Conservation (phyloP, 2,797 vertebrate species). For the Labroides dimidiatus region DNA sequence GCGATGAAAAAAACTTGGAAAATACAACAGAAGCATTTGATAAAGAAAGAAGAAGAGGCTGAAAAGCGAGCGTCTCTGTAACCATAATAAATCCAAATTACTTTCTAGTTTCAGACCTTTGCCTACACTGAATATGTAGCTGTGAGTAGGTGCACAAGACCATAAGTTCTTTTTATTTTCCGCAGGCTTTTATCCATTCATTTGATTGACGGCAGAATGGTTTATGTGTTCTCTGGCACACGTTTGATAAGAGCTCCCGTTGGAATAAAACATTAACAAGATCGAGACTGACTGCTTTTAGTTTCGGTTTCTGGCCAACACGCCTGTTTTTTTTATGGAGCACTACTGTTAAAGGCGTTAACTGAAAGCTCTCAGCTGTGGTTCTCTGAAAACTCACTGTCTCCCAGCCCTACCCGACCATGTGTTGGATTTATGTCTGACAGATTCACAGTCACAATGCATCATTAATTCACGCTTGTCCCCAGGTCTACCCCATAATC, state of each 20-base stretch:
- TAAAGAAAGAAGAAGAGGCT: not conserved
- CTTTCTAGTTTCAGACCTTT: not conserved
- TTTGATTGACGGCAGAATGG: constrained; percentile 16
- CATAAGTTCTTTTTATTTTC: not conserved
- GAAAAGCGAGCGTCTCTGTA: not conserved
- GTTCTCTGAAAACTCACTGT: constrained; percentile 59
- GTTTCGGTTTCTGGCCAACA: constrained; percentile 55
- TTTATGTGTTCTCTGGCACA: constrained; percentile 28
- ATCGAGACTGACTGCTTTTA: constrained; percentile 49
- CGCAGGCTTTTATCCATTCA: constrained; percentile 4
- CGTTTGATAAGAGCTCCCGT: constrained; percentile 46
- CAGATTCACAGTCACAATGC: constrained; percentile 80
- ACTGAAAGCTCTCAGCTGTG: constrained; percentile 68
- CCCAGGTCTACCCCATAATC: constrained; percentile 73
- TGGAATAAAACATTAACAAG: constrained; percentile 59
- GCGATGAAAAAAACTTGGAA: not conserved
- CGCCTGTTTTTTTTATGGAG: constrained; percentile 54
- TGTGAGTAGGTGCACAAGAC: not conserved
- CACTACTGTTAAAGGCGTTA: constrained; percentile 42
- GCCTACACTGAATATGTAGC: not conserved
- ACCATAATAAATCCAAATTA: not conserved
- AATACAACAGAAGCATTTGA: too few species aligned
- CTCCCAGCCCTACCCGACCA: constrained; percentile 32
- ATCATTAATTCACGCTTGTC: constrained; percentile 80
- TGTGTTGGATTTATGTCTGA: constrained; percentile 75